phyloP scores from a whole-genome alignment of 2,797 vertebrate genomes.

The Sebastes jordani region DNA sequence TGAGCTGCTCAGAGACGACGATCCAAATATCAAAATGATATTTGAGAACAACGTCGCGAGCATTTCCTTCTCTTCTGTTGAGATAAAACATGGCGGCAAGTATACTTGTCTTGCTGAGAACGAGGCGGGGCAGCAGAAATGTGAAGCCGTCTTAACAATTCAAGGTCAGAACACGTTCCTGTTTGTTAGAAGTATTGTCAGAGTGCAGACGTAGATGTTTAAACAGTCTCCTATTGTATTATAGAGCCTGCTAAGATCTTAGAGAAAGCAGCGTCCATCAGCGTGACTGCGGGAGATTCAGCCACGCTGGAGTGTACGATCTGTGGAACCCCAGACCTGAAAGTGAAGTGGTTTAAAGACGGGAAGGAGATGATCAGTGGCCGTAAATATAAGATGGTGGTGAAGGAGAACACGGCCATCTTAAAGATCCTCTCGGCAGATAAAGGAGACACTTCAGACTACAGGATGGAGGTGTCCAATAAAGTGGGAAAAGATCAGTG shows the following conservation, averaged over 20 bases:
- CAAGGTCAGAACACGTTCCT: slow-evolving; percentile 88
- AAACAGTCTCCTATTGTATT: slow-evolving; percentile 42
- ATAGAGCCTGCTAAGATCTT: slow-evolving; percentile 94
- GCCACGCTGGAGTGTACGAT: slow-evolving; percentile 90
- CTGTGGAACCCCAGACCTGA: slow-evolving; percentile 92
- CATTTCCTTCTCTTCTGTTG: slow-evolving; percentile 86
- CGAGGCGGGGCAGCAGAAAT: slow-evolving; percentile 92
- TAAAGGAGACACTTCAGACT: slow-evolving; percentile 90
- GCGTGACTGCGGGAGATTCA: slow-evolving; percentile 91
- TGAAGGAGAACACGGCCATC: slow-evolving; percentile 89
- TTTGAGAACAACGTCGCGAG: slow-evolving; percentile 88
- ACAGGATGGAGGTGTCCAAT: slow-evolving; percentile 92
- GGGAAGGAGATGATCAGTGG: slow-evolving; percentile 87
- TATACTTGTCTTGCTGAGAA: slow-evolving; percentile 93
- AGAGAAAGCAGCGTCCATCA: slow-evolving; percentile 91
- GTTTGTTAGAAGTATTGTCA: background rate
- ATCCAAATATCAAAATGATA: slow-evolving; percentile 85
- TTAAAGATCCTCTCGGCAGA: slow-evolving; percentile 92
- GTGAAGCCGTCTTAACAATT: slow-evolving; percentile 89
- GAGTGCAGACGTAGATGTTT: background rate
- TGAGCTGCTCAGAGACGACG: slow-evolving; percentile 90
- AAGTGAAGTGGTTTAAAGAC: slow-evolving; percentile 94
- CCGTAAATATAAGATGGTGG: slow-evolving; percentile 91
- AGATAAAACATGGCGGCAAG: slow-evolving; percentile 86
- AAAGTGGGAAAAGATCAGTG: slow-evolving; percentile 92